These are phyloP conservation scores for Epinephelus malabaricus DNA, from an alignment of 2,797 vertebrate species.

Conservation along the genomic window DNA sequence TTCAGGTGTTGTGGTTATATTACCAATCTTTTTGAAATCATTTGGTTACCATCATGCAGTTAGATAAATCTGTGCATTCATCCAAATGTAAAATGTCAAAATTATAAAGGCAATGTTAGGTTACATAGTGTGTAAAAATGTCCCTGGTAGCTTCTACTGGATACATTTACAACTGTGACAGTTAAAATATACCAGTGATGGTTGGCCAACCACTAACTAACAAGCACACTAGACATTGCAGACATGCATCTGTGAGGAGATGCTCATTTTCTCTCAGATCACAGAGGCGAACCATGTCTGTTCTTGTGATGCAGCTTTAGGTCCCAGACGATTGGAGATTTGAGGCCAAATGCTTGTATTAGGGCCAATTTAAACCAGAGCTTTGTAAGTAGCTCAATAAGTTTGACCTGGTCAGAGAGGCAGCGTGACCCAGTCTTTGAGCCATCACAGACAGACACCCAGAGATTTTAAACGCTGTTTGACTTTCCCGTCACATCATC, in stretches of 20 bases:
- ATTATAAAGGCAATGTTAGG: background rate
- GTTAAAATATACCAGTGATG: no score
- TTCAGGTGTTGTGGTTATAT: conserved; percentile 15
- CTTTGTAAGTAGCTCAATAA: conserved; percentile 3
- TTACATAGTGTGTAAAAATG: no score
- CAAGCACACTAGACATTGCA: no score
- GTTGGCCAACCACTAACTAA: no score
- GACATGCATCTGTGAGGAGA: background rate
- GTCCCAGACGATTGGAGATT: background rate
- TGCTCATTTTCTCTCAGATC: background rate
- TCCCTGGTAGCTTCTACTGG: no score
- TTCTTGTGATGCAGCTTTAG: background rate
- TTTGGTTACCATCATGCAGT: background rate
- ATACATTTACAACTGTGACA: no score
- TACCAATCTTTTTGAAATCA: conserved; percentile 11
- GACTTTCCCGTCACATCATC: conserved; percentile 1
- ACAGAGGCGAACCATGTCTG: background rate
- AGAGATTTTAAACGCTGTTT: conserved; percentile 7
- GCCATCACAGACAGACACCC: background rate
- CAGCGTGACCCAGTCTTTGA: conserved; percentile 12
- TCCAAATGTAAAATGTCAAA: conserved; percentile 16
- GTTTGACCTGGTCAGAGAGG: conserved; percentile 11
- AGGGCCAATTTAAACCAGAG: background rate
- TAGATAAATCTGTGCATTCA: conserved; percentile 29
- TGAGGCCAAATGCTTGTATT: background rate